These are phyloP conservation scores for Epinotia nisella DNA, from an alignment of 2,888 invertebrate species.

Conservation along the genomic window DNA sequence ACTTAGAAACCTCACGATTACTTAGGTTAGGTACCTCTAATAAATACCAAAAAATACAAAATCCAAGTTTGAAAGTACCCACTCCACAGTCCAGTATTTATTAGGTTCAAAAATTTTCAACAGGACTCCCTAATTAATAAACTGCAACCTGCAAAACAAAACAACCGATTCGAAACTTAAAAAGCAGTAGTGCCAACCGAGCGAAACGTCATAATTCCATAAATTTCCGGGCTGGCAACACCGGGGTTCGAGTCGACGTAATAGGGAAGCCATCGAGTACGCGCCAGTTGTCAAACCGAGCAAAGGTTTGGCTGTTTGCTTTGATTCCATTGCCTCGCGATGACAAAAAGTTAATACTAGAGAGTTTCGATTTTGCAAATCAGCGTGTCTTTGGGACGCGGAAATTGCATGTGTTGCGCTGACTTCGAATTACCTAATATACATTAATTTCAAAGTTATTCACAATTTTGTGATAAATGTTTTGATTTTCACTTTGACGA, in stretches of 20 bases:
- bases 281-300: conserved; percentile 56
- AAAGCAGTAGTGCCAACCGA: conserved; percentile 42
- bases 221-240: conserved; percentile 65
- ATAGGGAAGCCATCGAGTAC: conserved; percentile 60
- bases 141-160: conserved; percentile 25
- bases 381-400: conserved; percentile 15
- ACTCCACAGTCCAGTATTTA: not conserved
- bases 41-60: not conserved
- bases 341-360: conserved; percentile 43
- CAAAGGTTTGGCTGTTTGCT: conserved; percentile 42
- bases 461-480: not conserved
- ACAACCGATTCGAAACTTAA: conserved; percentile 37
- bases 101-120: conserved; percentile 1
- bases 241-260: conserved; percentile 49
- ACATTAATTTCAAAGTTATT: not conserved
- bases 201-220: conserved; percentile 54
- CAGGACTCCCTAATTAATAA: conserved; percentile 30
- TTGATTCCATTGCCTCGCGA: conserved; percentile 43
- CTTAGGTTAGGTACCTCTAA: not conserved
- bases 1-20: not conserved
- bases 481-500: not conserved
- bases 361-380: conserved; percentile 32
- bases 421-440: conserved; percentile 9
- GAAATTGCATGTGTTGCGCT: conserved; percentile 25
- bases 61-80: not conserved